These are phyloP conservation scores for Chaenocephalus aceratus DNA, from an alignment of 2,113 vertebrate genomes.

Conservation along the genomic window DNA sequence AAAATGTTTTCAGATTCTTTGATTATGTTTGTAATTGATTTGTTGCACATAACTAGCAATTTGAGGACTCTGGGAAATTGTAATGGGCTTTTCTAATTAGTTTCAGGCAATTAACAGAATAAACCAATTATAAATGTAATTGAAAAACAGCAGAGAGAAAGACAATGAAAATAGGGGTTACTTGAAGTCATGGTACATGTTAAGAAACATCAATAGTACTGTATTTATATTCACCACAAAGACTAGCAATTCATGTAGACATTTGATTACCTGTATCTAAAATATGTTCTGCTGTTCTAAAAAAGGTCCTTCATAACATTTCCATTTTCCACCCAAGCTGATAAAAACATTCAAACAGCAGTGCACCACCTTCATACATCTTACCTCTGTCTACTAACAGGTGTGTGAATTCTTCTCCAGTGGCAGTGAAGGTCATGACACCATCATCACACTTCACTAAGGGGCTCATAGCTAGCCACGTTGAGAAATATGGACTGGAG, in stretches of 20 bases:
- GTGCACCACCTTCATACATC: not conserved
- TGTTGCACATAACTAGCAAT: not conserved
- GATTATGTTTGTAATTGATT: not conserved
- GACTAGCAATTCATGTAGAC: no score
- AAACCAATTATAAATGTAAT: not conserved
- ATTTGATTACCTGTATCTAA: not conserved
- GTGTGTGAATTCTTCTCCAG: slow-evolving; percentile 63
- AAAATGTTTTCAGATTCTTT: not conserved
- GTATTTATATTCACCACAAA: not conserved
- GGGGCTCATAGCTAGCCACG: slow-evolving; percentile 71
- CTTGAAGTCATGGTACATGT: no score
- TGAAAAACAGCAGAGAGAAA: no score
- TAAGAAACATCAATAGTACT: not conserved
- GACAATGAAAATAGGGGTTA: not conserved
- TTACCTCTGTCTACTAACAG: slow-evolving; percentile 80
- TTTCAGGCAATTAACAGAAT: not conserved
- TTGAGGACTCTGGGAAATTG: not conserved
- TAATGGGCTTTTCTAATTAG: not conserved
- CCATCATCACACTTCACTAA: slow-evolving; percentile 70
- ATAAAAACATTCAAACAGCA: not conserved
- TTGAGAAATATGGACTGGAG: slow-evolving; percentile 27
- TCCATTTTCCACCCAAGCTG: not conserved
- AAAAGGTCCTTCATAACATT: not conserved
- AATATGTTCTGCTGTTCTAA: not conserved
- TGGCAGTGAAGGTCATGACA: slow-evolving; percentile 77